Evolutionary conservation across 2,797 vertebrate species (phyloP), one percentile per base, ranked within the genome.

Genomic region (Tamandua tetradactyla): DNA sequence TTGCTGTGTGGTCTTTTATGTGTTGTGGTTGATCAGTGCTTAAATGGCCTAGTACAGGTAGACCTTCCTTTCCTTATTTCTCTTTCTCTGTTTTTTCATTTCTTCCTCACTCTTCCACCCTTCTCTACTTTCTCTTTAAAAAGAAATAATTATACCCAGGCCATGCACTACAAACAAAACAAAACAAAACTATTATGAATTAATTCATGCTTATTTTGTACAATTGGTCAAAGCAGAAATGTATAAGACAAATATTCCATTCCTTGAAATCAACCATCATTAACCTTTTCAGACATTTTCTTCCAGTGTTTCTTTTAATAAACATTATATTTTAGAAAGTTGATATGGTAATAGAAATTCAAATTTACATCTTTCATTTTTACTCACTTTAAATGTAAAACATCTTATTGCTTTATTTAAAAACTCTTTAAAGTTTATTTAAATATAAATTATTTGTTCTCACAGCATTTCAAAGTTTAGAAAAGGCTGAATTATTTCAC

Each of bases 321-420:
- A 66, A 89, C 40, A 47, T 61, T 94, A 84, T 85, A 11, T 44
- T 93, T 96, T 57, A 71, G 14, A 64, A 84, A 90, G 22, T 76
- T 90, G 23, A 55, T 23, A 89, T 40, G 78, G 27, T 83, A 49
- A 75, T 44, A 23, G 62, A 47, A 8, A 37, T 59, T 49, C 17
- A 37, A 4, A 74, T 94, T 72, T 66, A n/a, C 17, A 15, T 57
- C 27, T 76, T 82, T 74, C 23, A 72, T 27, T 78, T 82, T 75
- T 49, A 69, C n/a, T 78, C 55, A 40, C 10, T 30, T 20, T n/a
- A n/a, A n/a, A 80, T 68, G 18, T 14, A 23, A 89, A 88, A 1
- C 79, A 59, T 40, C 55, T 83, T 87, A 64, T 52, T 40, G 14
- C 81, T 47, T 81, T 80, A 81, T 72, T 78, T 59, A 88, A n/a